Conservation (phyloP, 2,113 vertebrate species). For the Suricata suricatta region DNA sequence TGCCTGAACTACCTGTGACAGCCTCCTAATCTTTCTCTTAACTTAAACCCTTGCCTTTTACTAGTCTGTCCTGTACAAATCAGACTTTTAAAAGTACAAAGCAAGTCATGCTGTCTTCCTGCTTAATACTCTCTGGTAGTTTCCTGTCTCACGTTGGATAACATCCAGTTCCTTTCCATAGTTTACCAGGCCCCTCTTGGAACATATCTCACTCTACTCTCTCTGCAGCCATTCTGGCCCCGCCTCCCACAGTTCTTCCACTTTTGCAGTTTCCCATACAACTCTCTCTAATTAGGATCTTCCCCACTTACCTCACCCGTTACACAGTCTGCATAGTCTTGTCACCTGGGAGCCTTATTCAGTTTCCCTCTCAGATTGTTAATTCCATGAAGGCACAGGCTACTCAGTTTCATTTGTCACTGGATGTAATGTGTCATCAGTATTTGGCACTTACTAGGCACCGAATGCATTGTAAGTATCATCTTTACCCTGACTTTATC, state of each 20-base stretch:
- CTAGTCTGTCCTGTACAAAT: no score
- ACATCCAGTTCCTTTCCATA: no score
- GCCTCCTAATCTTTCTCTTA: background rate
- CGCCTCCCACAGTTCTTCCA: no score
- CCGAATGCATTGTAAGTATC: background rate
- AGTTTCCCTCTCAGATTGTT: no score
- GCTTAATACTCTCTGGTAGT: no score
- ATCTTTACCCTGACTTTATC: background rate
- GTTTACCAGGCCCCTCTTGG: background rate
- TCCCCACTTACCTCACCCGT: no score
- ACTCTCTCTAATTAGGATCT: background rate
- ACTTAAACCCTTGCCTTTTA: background rate
- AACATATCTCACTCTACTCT: background rate
- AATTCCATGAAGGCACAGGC: background rate
- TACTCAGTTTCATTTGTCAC: background rate
- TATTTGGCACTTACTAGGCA: background rate
- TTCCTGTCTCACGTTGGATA: background rate
- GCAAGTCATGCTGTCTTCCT: background rate
- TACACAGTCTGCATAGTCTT: background rate
- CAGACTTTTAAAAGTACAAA: background rate
- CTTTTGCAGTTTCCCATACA: background rate
- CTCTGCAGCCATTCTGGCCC: background rate
- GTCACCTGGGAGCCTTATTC: no score
- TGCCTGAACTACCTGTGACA: background rate
- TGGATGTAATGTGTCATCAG: no score